Base-by-base conservation (phyloP, 2,888 invertebrate genomes). In the Aleiodes testaceus region DNA sequence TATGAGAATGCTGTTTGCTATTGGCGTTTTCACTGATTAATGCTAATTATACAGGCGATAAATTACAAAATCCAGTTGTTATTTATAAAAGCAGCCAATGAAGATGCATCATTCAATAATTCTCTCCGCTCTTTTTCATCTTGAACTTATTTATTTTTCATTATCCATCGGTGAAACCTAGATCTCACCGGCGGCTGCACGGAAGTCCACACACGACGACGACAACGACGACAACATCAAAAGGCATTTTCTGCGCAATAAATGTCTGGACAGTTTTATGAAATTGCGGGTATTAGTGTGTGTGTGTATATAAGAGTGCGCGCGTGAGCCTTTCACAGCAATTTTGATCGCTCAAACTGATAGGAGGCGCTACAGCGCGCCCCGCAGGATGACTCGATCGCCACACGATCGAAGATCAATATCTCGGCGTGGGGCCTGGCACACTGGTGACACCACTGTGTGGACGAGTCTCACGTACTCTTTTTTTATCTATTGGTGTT, bases 331-430 rank as follows among this genome's bases (percentile, higher is more conserved):
- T 42, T 42, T 59, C 59, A 42, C 42, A 36, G 59, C 18, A 12
- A 59, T 42, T 16, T 36, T 14, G 53, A 53, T 53, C 53, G 53
- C 26, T 59, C 7, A 6, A 42, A 18, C 36, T 36, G 59, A 59
- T 59, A 6, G 59, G 16, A 36, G 42, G 42, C 42, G 59, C 26
- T 53, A 59, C 59, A 45, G 72, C 50, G 74, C 70, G 52, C 67
- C 49, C 66, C 65, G 66, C 52, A 45, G 61, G 66, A 72, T 69
- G 72, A 74, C 70, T 75, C 75, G 75, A 75, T 75, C 72, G 73
- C 63, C 72, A 72, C 75, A 73, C 75, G 73, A 74, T 74, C 72
- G 66, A 74, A 73, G 76, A 75, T 74, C 75, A 72, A 73, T 72
- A 74, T 72, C 72, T 70, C 66, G 72, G n/a, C 30, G 65, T 66